Evolutionary conservation across 2,113 vertebrate species (phyloP).

Genomic region (Rattus rattus): DNA sequence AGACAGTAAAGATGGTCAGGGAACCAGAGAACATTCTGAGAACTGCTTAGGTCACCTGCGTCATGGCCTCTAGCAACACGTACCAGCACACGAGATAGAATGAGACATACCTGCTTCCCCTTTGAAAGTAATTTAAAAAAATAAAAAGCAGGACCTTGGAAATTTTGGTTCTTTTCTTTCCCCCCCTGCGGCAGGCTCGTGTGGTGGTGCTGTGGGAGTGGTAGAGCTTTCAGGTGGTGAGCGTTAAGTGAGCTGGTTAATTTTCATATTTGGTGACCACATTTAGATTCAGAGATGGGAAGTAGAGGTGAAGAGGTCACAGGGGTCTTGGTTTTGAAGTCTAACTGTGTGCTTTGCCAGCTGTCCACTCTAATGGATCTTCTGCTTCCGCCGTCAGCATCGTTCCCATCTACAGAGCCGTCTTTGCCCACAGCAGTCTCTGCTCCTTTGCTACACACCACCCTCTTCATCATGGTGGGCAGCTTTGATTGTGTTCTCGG

Average conservation of each 20-base stretch:
- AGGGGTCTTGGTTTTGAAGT: neutral
- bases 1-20: neutral
- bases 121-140: neutral
- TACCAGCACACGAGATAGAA: neutral
- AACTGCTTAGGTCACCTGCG: neutral
- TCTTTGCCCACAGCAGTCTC: no score
- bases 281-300: neutral
- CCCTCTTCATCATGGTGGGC: neutral
- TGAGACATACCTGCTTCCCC: neutral
- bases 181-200: neutral
- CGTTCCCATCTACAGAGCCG: neutral
- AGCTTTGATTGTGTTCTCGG: neutral
- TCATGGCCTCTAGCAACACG: neutral
- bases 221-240: neutral
- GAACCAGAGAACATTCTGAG: neutral
- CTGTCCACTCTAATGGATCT: neutral
- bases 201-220: neutral
- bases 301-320: neutral
- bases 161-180: neutral
- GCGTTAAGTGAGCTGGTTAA: no score
- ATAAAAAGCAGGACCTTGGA: neutral
- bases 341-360: neutral
- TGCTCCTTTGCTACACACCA: no score
- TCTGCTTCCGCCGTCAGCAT: neutral
- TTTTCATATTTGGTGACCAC: neutral